Evolutionary conservation across 92 coral and sea anemone species (phyloP).

Genomic region (Epizoanthus stellaris): DNA sequence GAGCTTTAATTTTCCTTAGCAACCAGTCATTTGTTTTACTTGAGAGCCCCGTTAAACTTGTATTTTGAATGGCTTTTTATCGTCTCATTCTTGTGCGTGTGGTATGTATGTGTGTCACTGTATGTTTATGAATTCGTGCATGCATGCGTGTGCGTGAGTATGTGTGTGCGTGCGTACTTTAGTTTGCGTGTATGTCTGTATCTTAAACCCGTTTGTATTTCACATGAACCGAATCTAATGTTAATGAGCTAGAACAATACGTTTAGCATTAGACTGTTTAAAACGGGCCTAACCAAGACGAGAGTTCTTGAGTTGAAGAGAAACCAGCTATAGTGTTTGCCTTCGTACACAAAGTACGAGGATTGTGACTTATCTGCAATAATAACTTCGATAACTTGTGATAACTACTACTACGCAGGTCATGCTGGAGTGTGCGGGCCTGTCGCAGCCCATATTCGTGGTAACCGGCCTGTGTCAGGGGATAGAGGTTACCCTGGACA

Average conservation of each 20-base stretch:
- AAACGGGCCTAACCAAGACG: too few species aligned
- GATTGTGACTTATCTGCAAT: neutral
- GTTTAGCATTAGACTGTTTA: too few species aligned
- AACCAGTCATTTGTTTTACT: too few species aligned
- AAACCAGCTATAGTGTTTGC: neutral
- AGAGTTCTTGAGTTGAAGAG: too few species aligned
- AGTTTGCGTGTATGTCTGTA: neutral
- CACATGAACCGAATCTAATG: neutral
- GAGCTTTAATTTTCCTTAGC: too few species aligned
- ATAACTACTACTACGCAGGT: slow-evolving; percentile 57
- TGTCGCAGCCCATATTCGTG: slow-evolving; percentile 94
- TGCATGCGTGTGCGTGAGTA: too few species aligned
- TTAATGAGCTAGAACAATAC: neutral
- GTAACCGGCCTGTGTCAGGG: slow-evolving; percentile 95
- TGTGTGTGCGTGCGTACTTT: neutral
- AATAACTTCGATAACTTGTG: neutral
- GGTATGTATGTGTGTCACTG: too few species aligned
- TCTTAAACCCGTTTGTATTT: neutral
- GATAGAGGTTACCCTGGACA: slow-evolving; percentile 88
- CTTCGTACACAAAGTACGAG: neutral
- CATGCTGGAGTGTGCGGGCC: slow-evolving; percentile 97
- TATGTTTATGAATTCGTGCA: too few species aligned
- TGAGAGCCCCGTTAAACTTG: too few species aligned
- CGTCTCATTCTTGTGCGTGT: too few species aligned
- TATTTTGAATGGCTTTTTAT: too few species aligned